A percentile compares a stretch with the other conserved stretches of the same genome.
phyloP scores from a whole-genome alignment of 2,113 vertebrate species.

The Corythaixoides concolor region DNA sequence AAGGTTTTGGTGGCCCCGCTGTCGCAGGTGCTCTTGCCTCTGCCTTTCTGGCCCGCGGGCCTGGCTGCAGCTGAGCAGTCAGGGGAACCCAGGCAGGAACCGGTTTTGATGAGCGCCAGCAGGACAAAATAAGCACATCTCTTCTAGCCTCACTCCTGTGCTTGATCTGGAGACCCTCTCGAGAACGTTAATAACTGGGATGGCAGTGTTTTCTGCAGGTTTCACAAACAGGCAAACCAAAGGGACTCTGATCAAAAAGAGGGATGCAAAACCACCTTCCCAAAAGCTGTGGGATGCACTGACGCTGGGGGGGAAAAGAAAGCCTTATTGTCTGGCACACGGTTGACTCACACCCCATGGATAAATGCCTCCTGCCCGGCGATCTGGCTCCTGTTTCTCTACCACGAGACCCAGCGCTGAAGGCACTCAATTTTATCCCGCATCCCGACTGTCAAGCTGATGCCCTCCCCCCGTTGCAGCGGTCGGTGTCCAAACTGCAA shows the following conservation, averaged over 20 bases:
- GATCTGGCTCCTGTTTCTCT: background rate
- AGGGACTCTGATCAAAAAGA: background rate
- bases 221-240: background rate
- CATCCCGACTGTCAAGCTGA: background rate
- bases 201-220: background rate
- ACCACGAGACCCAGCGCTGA: rapidly evolving
- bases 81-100: background rate
- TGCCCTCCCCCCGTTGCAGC: rapidly evolving
- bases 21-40: rapidly evolving
- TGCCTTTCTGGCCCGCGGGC: background rate
- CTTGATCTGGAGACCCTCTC: background rate
- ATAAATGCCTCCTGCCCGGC: background rate
- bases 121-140: background rate
- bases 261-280: background rate
- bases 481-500: background rate
- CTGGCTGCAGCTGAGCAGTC: background rate
- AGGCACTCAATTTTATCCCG: background rate
- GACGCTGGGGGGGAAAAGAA: rapidly evolving
- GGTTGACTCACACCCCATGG: rapidly evolving
- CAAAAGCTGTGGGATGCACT: background rate
- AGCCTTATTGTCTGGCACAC: background rate
- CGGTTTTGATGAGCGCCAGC: background rate
- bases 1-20: background rate
- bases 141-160: background rate
- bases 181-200: background rate